Base-by-base conservation (phyloP, 2,797 vertebrate genomes). In the Pampus argenteus region DNA sequence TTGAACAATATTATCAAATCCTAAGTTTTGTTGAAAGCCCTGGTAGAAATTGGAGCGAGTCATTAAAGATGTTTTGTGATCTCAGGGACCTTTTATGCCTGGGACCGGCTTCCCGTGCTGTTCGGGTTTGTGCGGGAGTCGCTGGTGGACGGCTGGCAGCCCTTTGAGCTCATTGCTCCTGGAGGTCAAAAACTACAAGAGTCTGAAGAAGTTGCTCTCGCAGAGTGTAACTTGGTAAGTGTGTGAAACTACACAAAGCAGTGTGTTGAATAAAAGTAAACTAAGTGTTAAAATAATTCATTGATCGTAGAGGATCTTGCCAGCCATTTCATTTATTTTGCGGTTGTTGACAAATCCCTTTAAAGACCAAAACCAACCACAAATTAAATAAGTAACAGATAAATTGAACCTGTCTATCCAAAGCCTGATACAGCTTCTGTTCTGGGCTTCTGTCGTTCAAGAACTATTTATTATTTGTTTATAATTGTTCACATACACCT, bases 41-140 rank as follows among this genome's bases (percentile, higher is more conserved):
- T 0, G 1, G 10, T 34, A 18, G 6, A 44, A 64, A 13, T 1
- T 8, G 49, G 51, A 1, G 11, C 10, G 17, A 55, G 26, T 68
- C 15, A 52, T 1, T 64, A 8, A 29, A 6, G 15, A 9, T 49
- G 4, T 5, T 31, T 8, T 75, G 42, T 47, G 11, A 34, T 31
- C 17, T 1, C 86, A 99, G 98, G 97, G 38, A 98, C 96, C 1
- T 99, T 99, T 76, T 95, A 96, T 1, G 97, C 98, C 0, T 93
- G 96, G 78, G 98, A 99, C 86, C 90, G 92, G 0, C 60, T 98
- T 7, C 89, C 94, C 0, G 89, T 56, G 0, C 88, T 99, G 29
- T 97, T 95, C 20, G 71, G 29, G 28, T 99, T 98, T 70, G 94
- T 99, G 3, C 93, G 96, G 1, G 95, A 95, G 70, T 95, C 94